phyloP scores from a whole-genome alignment of 2,797 vertebrate species.

The Pitangus sulphuratus region DNA sequence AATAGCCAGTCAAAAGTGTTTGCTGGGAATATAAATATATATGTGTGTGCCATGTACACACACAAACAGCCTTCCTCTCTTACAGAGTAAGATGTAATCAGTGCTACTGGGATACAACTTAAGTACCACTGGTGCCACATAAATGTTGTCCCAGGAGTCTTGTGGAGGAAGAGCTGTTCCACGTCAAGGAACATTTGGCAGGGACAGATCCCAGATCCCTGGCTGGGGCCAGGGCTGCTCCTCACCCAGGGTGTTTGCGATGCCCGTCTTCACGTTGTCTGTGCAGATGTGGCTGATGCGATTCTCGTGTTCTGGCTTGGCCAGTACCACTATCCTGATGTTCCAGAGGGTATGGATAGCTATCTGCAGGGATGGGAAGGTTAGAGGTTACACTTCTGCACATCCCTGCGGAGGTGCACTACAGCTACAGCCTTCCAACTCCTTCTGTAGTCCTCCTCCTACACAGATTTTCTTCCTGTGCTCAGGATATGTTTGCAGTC shows the following conservation, averaged over 20 bases:
- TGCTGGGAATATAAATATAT: neutral
- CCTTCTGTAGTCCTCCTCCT: neutral
- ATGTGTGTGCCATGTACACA: neutral
- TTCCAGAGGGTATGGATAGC: constrained; percentile 96
- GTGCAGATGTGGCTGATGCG: constrained; percentile 94
- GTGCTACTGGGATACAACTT: neutral
- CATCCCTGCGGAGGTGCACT: neutral
- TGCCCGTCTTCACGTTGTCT: constrained; percentile 95
- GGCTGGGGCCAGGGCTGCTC: neutral
- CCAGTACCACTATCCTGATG: constrained; percentile 92
- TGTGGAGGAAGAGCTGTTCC: neutral
- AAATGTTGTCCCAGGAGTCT: neutral
- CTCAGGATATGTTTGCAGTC: neutral
- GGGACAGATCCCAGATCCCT: neutral
- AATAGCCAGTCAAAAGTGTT: neutral
- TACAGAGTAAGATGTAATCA: neutral
- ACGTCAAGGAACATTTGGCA: neutral
- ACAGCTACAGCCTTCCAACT: neutral
- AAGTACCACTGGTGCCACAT: neutral
- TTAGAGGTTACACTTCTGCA: neutral
- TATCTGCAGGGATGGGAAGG: constrained; percentile 77
- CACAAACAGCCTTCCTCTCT: neutral
- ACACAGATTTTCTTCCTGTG: neutral
- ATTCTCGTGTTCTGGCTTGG: constrained; percentile 95
- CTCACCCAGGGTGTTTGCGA: constrained; percentile 95